A percentile compares a stretch with the other conserved stretches of the same genome.
phyloP scores from a whole-genome alignment of 2,888 invertebrate species.

The Chydorus sphaericus region DNA sequence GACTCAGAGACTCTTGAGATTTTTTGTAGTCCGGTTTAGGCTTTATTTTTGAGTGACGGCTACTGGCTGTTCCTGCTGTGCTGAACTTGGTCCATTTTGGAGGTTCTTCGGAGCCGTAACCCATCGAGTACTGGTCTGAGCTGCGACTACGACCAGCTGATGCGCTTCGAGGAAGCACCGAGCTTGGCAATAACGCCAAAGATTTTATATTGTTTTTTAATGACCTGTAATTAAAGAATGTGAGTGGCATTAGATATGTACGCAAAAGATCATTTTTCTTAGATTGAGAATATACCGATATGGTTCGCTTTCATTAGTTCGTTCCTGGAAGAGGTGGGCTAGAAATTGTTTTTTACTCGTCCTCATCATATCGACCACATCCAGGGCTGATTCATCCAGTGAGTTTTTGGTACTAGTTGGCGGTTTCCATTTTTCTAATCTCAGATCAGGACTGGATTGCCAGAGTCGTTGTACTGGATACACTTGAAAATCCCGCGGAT shows the following conservation, averaged over 20 bases:
- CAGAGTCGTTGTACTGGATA: background rate
- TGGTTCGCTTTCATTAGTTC: background rate
- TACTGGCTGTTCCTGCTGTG: background rate
- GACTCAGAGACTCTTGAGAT: background rate
- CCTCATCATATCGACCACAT: background rate
- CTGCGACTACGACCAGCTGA: constrained; percentile 2
- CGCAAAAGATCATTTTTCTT: background rate
- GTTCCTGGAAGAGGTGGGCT: background rate
- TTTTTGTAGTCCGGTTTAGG: background rate
- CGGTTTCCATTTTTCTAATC: background rate
- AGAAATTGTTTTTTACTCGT: background rate
- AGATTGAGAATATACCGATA: background rate
- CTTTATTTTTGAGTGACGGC: background rate
- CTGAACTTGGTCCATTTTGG: background rate
- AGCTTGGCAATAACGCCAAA: background rate
- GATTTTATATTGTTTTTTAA: background rate
- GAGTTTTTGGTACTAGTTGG: background rate
- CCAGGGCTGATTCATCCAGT: background rate
- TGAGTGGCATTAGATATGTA: background rate
- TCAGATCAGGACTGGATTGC: background rate
- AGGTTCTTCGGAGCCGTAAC: background rate
- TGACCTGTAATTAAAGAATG: too few species aligned
- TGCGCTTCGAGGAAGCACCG: background rate
- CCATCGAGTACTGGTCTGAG: background rate
- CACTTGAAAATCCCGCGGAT: background rate